phyloP scores from a whole-genome alignment of 2,113 vertebrate genomes.

The Saguinus imperator region DNA sequence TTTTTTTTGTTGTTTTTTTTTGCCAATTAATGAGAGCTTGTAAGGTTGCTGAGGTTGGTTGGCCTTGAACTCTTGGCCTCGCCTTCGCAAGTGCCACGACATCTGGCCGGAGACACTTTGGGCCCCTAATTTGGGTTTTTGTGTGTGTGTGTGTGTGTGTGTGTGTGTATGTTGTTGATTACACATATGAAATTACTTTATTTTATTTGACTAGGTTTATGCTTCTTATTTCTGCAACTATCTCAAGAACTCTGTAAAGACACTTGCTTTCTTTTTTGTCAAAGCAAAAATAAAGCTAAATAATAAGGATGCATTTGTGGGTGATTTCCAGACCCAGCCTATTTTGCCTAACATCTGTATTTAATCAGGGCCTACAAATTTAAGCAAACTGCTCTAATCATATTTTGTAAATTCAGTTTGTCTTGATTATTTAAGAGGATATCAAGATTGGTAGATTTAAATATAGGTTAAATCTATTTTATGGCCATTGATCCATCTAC shows the following conservation, averaged over 20 bases:
- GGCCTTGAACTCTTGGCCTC: too few relatives aligned
- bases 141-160: too few relatives aligned
- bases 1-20: too few relatives aligned
- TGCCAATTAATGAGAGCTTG: too few relatives aligned
- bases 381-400: conserved; percentile 59
- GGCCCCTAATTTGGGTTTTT: too few relatives aligned
- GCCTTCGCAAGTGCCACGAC: too few relatives aligned
- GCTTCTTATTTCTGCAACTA: conserved; percentile 5
- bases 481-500: not conserved
- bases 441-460: conserved; percentile 43
- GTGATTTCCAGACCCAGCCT: conserved; percentile 27
- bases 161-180: not conserved
- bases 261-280: not conserved
- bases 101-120: too few relatives aligned
- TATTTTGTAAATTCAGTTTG: conserved; percentile 68
- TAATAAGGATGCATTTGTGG: conserved; percentile 36
- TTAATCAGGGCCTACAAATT: conserved; percentile 66
- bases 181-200: not conserved
- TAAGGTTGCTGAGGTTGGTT: too few relatives aligned
- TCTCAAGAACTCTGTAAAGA: not conserved
- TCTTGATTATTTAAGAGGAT: conserved; percentile 58
- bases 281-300: conserved; percentile 45
- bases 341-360: conserved; percentile 68
- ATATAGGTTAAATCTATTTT: conserved; percentile 55
- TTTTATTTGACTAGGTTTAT: not conserved